Evolutionary conservation across 2,797 vertebrate species (phyloP).

Genomic region (Alcedo atthis): DNA sequence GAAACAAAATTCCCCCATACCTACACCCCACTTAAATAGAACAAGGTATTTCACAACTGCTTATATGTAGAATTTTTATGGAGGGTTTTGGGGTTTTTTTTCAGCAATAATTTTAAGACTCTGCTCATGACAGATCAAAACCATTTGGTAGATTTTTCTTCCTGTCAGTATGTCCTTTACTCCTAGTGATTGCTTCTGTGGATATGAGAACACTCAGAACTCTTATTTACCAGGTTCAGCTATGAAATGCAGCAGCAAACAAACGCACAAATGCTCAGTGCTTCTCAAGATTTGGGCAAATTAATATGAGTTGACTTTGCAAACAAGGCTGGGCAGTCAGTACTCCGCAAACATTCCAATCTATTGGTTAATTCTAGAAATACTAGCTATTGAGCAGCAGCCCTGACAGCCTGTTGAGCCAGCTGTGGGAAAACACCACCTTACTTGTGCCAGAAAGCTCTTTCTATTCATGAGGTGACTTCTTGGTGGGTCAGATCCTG

Average conservation of each 20-base stretch:
- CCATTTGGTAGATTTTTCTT: accelerated
- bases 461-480: not conserved
- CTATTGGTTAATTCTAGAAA: constrained; percentile 9
- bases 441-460: not conserved
- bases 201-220: not conserved
- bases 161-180: not conserved
- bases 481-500: not conserved
- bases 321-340: not conserved
- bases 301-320: constrained; percentile 19
- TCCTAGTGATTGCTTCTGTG: not conserved
- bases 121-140: not conserved
- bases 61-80: not conserved
- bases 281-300: constrained; percentile 31
- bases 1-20: not conserved
- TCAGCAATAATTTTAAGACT: not conserved
- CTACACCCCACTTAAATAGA: not conserved
- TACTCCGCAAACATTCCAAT: constrained; percentile 38
- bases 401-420: not conserved
- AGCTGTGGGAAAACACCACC: constrained; percentile 30
- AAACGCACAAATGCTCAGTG: not conserved
- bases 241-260: not conserved
- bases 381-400: constrained; percentile 5
- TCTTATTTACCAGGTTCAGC: not conserved
- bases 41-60: not conserved
- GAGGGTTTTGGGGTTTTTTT: no score